These are phyloP conservation scores for Cryptosula pallasiana DNA, from an alignment of 2,888 invertebrate species.

Conservation along the genomic window DNA sequence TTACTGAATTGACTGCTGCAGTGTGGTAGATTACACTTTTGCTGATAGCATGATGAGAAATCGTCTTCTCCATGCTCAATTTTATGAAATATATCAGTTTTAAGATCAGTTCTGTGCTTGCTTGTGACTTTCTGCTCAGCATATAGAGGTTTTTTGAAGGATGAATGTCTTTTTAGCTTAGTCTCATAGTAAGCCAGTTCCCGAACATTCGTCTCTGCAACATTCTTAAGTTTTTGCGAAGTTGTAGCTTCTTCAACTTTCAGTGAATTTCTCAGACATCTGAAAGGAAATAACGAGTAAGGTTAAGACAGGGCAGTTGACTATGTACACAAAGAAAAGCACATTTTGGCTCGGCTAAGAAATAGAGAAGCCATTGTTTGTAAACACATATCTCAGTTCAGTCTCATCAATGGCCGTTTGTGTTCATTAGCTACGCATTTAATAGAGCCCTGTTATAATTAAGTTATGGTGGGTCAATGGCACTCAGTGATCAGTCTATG, in stretches of 20 bases:
- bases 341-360: not conserved
- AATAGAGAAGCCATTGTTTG: not conserved
- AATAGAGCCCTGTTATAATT: not conserved
- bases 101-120: not conserved
- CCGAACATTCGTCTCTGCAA: too few species aligned
- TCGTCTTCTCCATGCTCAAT: not conserved
- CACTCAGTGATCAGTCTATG: not conserved
- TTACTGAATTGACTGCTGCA: too few species aligned
- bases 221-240: too few species aligned
- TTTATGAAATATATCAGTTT: not conserved
- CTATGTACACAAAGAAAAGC: too few species aligned
- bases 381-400: not conserved
- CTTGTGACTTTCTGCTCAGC: not conserved
- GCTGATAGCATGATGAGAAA: not conserved
- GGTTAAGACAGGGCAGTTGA: too few species aligned
- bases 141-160: not conserved
- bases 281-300: too few species aligned
- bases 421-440: not conserved
- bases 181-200: not conserved
- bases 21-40: not conserved
- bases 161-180: not conserved
- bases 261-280: too few species aligned
- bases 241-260: too few species aligned
- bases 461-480: not conserved
- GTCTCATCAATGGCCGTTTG: not conserved